phyloP scores from a whole-genome alignment of 2,797 vertebrate genomes.

The Pygocentrus nattereri region DNA sequence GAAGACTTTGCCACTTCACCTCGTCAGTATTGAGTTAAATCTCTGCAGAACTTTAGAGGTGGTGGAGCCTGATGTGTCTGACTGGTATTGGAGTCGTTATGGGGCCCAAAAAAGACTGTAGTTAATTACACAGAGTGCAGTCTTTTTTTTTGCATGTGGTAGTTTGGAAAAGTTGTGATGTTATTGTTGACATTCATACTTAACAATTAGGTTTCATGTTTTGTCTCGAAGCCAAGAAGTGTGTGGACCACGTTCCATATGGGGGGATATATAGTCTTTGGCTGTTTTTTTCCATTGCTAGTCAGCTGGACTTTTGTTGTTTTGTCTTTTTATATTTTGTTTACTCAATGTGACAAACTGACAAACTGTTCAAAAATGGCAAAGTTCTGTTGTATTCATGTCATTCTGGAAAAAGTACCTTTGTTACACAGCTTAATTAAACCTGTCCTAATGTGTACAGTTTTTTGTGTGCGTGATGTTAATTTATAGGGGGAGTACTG shows the following conservation, averaged over 20 bases:
- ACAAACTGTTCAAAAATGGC: not conserved
- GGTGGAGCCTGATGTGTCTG: not conserved
- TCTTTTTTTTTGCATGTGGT: slow-evolving; percentile 9
- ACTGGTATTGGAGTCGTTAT: slow-evolving; percentile 11
- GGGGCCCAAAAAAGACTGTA: too few relatives aligned
- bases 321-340: slow-evolving; percentile 19
- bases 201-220: not conserved
- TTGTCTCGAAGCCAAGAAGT: slow-evolving; percentile 29
- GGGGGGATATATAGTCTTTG: not conserved
- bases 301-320: not conserved
- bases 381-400: slow-evolving; percentile 20
- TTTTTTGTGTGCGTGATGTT: not conserved
- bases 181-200: slow-evolving; percentile 11
- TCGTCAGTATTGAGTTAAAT: slow-evolving; percentile 33
- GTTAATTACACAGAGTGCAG: not conserved
- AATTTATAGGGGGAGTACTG: too few relatives aligned
- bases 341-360: not conserved
- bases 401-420: slow-evolving; percentile 7
- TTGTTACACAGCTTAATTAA: slow-evolving; percentile 46
- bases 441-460: slow-evolving; percentile 39
- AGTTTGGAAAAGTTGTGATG: not conserved
- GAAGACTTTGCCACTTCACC: not conserved
- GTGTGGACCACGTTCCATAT: slow-evolving; percentile 19
- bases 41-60: slow-evolving; percentile 10
- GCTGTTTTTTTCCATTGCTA: not conserved